Conservation (phyloP, 2,113 vertebrate genomes). For the Tachuris rubrigastra region DNA sequence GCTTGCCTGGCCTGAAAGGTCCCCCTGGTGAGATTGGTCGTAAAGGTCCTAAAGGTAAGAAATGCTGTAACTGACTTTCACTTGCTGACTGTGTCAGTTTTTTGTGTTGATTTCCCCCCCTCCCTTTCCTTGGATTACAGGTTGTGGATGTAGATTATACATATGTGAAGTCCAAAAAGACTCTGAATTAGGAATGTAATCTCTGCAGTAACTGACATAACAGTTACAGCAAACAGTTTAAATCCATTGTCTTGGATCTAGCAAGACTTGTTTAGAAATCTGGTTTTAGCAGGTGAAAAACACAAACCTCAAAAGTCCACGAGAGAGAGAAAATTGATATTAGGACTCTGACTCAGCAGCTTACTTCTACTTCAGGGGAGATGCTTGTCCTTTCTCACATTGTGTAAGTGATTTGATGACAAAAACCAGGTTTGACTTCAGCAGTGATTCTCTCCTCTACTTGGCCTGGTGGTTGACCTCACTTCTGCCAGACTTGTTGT, state of each 20-base stretch:
- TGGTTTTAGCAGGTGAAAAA: neutral
- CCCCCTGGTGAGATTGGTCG: slow-evolving; percentile 84
- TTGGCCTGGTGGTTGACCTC: neutral
- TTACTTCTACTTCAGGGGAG: neutral
- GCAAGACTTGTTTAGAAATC: neutral
- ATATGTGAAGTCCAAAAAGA: neutral
- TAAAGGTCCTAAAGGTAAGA: slow-evolving; percentile 93
- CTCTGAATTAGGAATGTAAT: neutral
- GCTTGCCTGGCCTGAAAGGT: slow-evolving; percentile 94
- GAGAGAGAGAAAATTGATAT: neutral
- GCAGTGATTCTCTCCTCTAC: neutral
- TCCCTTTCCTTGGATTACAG: neutral
- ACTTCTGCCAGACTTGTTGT: neutral
- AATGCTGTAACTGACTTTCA: neutral
- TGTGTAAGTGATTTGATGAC: neutral
- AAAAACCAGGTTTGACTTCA: neutral
- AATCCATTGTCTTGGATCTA: neutral
- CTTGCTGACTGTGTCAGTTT: neutral
- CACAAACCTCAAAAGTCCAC: neutral
- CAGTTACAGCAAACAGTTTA: neutral
- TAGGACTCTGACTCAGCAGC: neutral
- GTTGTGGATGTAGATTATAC: neutral
- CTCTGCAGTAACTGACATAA: neutral
- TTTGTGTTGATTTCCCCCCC: too few relatives aligned
- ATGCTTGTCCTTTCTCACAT: neutral